Percentiles rank a stretch among this genome's conserved stretches.
These are phyloP conservation scores for Dreissena polymorpha DNA, from an alignment of 1,140 invertebrate genomes.

Conservation along the genomic window DNA sequence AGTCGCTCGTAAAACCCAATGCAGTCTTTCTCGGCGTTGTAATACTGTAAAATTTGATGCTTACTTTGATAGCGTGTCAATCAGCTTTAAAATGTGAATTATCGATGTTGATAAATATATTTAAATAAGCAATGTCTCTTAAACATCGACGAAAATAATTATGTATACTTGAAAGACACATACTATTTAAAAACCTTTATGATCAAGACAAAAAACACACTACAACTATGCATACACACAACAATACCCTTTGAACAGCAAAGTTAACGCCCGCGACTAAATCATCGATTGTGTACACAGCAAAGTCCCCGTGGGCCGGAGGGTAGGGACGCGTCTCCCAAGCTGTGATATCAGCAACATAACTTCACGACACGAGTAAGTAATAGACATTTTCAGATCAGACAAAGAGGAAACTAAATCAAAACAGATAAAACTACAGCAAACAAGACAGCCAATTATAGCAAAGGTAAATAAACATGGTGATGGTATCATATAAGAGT, in stretches of 20 bases:
- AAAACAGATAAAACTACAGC: no score
- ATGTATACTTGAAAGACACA: no score
- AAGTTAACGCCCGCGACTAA: slow-evolving; percentile 5
- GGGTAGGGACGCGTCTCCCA: slow-evolving; percentile 39
- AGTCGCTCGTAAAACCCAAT: slow-evolving; percentile 16
- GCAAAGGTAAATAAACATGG: no score
- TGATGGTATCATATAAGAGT: no score
- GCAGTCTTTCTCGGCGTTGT: slow-evolving; percentile 27
- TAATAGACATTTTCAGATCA: no score
- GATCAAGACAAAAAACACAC: no score
- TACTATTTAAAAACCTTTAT: no score
- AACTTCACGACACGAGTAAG: no score
- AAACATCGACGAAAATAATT: neutral
- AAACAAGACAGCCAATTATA: no score
- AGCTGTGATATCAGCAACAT: neutral
- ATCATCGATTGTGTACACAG: slow-evolving; percentile 19
- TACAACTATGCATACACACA: no score
- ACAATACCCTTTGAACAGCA: slow-evolving; percentile 18
- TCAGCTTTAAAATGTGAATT: neutral
- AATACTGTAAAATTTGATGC: slow-evolving; percentile 16
- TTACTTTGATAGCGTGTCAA: neutral
- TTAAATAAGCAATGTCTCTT: neutral
- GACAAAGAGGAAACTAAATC: no score
- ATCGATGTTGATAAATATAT: neutral
- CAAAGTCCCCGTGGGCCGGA: slow-evolving; percentile 35